A percentile compares a stretch with the other conserved stretches of the same genome.
Evolutionary conservation across 2,113 vertebrate species (phyloP).

Genomic region (Vidua chalybeata): DNA sequence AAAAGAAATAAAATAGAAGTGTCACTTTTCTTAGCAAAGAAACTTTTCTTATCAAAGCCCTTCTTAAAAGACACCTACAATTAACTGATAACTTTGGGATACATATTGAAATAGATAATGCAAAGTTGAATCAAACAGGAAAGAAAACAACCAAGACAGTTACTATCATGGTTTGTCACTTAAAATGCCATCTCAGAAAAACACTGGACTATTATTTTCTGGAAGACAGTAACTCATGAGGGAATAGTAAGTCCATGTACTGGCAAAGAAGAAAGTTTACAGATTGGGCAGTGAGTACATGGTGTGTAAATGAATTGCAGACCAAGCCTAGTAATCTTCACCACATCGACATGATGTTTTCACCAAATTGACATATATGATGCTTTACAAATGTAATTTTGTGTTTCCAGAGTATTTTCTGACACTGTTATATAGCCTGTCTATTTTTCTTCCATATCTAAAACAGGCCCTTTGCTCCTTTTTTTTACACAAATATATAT

Average conservation of each 20-base stretch:
- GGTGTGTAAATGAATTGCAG: neutral
- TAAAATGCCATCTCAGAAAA: neutral
- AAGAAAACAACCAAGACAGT: neutral
- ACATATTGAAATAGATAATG: neutral
- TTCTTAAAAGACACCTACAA: neutral
- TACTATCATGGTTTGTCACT: neutral
- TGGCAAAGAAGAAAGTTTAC: neutral
- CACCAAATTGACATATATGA: neutral
- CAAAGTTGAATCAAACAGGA: neutral
- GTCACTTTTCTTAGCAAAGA: neutral
- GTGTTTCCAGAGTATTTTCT: neutral
- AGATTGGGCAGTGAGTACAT: neutral
- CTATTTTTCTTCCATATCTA: neutral
- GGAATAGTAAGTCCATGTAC: neutral
- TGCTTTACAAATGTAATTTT: neutral
- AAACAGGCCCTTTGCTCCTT: neutral
- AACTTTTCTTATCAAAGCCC: neutral
- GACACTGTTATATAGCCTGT: neutral
- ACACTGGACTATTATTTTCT: neutral
- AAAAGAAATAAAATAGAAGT: neutral
- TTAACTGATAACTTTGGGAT: neutral
- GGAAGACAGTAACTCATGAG: neutral
- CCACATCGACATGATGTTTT: neutral
- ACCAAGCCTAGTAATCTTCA: neutral
- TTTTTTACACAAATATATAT: neutral